Conservation (phyloP, 1,140 invertebrate species). For the Polypedilum vanderplanki region DNA sequence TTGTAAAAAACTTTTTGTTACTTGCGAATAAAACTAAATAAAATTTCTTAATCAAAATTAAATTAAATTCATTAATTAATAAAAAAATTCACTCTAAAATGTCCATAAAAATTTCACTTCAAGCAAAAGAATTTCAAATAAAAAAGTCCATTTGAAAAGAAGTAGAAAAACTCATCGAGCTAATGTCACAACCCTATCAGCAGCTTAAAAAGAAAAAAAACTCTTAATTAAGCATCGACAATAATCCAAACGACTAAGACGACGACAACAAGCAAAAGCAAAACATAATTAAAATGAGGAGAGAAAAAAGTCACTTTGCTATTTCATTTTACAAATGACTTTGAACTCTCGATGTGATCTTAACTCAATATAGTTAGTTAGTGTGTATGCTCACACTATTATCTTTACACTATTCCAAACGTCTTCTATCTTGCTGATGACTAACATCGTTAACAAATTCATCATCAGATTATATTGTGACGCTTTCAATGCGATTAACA, state of each 20-base stretch:
- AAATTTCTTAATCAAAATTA: no score
- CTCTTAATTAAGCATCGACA: slow-evolving; percentile 3
- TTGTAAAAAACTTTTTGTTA: no score
- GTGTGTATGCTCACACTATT: background rate
- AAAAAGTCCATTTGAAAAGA: no score
- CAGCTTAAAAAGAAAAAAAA: background rate
- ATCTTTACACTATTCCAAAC: background rate
- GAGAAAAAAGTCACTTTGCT: background rate
- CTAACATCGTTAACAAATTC: slow-evolving; percentile 18
- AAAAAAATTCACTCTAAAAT: no score
- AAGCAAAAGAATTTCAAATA: no score
- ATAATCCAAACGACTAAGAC: background rate
- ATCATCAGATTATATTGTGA: slow-evolving; percentile 1
- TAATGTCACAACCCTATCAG: no score
- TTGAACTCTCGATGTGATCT: background rate
- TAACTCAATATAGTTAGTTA: background rate
- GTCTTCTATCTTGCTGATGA: background rate
- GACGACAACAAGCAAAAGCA: background rate
- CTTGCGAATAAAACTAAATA: no score
- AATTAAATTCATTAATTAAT: no score
- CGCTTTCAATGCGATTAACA: slow-evolving; percentile 22
- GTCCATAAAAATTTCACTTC: no score
- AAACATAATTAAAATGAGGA: background rate
- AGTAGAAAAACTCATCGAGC: no score
- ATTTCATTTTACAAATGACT: background rate